phyloP scores from a whole-genome alignment of 64 coral and sea anemone species.

The Dendronephthya gigantea region DNA sequence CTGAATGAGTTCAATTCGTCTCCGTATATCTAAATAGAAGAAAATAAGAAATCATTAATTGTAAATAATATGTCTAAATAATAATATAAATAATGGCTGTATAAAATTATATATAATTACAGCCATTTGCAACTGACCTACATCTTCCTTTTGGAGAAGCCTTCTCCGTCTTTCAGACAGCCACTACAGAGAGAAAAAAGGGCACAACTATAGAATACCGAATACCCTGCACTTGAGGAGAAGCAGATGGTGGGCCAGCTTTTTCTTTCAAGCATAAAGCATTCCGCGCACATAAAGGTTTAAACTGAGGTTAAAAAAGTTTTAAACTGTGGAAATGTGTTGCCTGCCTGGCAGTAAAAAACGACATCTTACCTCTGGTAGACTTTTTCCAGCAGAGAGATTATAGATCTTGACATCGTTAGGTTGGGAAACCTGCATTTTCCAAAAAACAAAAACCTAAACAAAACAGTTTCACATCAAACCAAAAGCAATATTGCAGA shows the following conservation, averaged over 20 bases:
- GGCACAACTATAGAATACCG: too few species aligned
- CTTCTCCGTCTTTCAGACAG: constrained; percentile 82
- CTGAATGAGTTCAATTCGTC: constrained; percentile 95
- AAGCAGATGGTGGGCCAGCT: too few species aligned
- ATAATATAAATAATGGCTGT: not conserved
- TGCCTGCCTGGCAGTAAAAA: too few species aligned
- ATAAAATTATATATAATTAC: not conserved
- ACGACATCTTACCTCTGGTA: constrained; percentile 66
- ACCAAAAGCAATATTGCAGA: not conserved
- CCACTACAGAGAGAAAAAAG: constrained; percentile 66
- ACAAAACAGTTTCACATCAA: too few species aligned
- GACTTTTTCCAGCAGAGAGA: constrained; percentile 77
- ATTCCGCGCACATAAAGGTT: too few species aligned
- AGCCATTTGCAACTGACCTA: constrained; percentile 46
- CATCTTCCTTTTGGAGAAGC: constrained; percentile 75
- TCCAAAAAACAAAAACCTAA: not conserved
- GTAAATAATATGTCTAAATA: too few species aligned
- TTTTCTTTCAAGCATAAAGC: too few species aligned
- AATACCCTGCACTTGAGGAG: too few species aligned
- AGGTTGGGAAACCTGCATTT: constrained; percentile 94
- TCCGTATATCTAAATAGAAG: constrained; percentile 49
- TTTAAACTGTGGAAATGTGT: too few species aligned
- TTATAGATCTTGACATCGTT: constrained; percentile 99
- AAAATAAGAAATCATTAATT: not conserved
- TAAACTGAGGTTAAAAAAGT: too few species aligned